These are phyloP conservation scores for Halcyon senegalensis DNA, from an alignment of 2,113 vertebrate genomes.

Conservation along the genomic window DNA sequence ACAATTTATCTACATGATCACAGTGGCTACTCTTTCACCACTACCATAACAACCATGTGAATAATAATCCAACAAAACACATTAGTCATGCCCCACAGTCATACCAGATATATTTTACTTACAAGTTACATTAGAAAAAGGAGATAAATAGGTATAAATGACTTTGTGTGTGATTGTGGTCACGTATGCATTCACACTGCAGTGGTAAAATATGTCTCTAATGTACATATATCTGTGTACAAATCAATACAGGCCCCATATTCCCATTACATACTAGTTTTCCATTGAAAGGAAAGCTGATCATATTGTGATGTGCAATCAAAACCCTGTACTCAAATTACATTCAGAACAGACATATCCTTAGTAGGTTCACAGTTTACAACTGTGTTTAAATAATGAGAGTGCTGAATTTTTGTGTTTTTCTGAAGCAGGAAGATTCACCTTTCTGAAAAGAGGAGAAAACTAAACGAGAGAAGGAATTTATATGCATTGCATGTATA, in stretches of 20 bases:
- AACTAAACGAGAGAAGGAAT: background rate
- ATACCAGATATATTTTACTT: background rate
- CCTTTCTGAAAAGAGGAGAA: background rate
- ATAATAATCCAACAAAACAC: background rate
- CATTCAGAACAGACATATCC: background rate
- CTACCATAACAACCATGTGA: background rate
- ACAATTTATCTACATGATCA: background rate
- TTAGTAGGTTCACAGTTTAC: background rate
- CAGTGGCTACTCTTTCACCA: background rate
- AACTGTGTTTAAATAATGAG: background rate
- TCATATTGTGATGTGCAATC: background rate
- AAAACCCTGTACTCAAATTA: background rate
- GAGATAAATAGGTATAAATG: background rate
- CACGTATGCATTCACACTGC: background rate
- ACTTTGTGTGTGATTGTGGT: background rate
- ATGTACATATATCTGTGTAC: background rate
- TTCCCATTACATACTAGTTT: background rate
- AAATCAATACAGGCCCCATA: background rate
- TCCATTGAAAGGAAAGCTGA: background rate
- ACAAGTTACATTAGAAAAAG: background rate
- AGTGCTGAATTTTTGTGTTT: background rate
- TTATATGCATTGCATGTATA: background rate
- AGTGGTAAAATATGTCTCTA: background rate
- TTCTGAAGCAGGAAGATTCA: background rate
- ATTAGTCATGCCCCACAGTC: background rate